Base-by-base conservation (phyloP, 1,140 invertebrate genomes). In the Drosophila sp. region DNA sequence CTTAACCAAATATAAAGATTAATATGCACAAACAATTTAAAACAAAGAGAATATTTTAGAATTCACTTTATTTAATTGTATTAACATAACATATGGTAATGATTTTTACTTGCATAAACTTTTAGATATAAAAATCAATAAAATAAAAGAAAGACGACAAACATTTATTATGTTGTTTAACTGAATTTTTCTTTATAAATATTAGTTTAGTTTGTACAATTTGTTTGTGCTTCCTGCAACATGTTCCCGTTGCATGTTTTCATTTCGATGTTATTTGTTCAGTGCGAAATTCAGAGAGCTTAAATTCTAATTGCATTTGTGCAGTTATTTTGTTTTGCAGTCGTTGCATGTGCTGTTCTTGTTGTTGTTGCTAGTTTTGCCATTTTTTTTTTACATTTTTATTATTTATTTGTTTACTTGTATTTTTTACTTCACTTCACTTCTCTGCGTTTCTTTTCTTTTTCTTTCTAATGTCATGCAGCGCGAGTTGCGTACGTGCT, bases 401-500 rank as follows among this genome's bases (percentile, higher is more conserved):
- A 34, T 34, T 38, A 13, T 13, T 11, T 13, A n/a, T 9, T 57
- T 40, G 25, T 29, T 40, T 57, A 11, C 9, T 38, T 7, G 41
- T 36, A 36, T 32, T 36, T 46, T 48, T 53, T 4, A 8, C 13
- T 38, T 25, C 38, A 16, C 63, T 63, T 13, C 7, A 48, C 54
- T 56, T 53, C 46, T 2, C 29, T 34, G 1, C 21, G 1, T 21
- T 21, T 21, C 21, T 2, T 21, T 21, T 21, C 21, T 2, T 21
- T 46, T 53, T 79, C 27, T 43, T 25, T 73, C 38, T 65, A 78
- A 79, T 80, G 57, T 53, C 50, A 72, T 48, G 62, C 57, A 46
- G 46, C 41, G 43, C 18, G 27, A 34, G 13, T 36, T 64, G 32
- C 27, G 40, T 69, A 81, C 78, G 78, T 81, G 78, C 50, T 32